Conservation (phyloP, 1,140 invertebrate genomes). For the Achroia grisella region DNA sequence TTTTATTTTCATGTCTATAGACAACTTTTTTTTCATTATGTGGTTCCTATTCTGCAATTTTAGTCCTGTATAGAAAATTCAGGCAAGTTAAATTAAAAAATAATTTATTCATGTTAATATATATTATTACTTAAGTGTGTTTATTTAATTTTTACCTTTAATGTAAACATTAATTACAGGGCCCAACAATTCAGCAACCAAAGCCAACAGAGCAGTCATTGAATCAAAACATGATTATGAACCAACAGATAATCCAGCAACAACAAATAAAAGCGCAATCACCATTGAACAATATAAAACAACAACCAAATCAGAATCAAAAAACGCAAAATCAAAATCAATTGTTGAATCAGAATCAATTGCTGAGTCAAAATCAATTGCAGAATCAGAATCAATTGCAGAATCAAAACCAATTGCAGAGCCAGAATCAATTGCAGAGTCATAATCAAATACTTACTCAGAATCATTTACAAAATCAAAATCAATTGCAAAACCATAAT, state of each 20-base stretch:
- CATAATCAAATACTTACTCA: neutral
- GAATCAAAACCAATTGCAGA: neutral
- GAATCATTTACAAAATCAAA: neutral
- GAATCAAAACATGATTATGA: conserved; percentile 11
- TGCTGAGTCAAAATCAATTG: conserved; percentile 20
- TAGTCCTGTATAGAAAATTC: too few relatives aligned
- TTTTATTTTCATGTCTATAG: too few relatives aligned
- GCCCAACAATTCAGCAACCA: conserved; percentile 11
- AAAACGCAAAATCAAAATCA: conserved; percentile 2
- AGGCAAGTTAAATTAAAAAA: too few relatives aligned
- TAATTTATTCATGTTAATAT: too few relatives aligned
- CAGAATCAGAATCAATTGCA: conserved; percentile 19
- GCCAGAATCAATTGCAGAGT: neutral
- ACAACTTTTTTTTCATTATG: too few relatives aligned
- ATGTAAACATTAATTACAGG: conserved; percentile 16
- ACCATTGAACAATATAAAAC: neutral
- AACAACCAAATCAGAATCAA: neutral
- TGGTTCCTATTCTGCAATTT: too few relatives aligned
- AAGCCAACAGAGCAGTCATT: conserved; percentile 2
- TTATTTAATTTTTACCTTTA: neutral
- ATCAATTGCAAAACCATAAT: conserved; percentile 12
- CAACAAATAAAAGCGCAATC: conserved; percentile 7
- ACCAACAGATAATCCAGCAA: conserved; percentile 16
- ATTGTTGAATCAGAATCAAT: conserved; percentile 10
- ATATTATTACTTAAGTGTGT: too few relatives aligned